phyloP scores from a whole-genome alignment of 2,888 invertebrate genomes.

The Aleiodes testaceus region DNA sequence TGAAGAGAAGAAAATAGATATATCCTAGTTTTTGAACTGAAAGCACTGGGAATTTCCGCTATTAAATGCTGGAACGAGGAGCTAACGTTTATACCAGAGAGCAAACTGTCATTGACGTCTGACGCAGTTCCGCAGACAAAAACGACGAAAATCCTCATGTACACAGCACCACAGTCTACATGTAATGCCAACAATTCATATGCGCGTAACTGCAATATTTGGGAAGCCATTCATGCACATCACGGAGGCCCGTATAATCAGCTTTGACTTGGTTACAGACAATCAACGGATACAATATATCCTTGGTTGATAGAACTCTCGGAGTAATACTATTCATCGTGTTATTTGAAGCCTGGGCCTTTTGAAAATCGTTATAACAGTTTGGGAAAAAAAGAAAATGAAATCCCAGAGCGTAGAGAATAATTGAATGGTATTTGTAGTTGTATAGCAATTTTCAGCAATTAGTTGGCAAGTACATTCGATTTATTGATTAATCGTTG shows the following conservation, averaged over 20 bases:
- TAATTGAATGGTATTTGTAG: slow-evolving; percentile 24
- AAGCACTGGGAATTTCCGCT: slow-evolving; percentile 35
- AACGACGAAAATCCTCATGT: slow-evolving; percentile 42
- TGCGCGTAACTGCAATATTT: slow-evolving; percentile 36
- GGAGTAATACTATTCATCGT: too few species aligned
- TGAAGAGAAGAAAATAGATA: neutral
- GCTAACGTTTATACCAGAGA: slow-evolving; percentile 13
- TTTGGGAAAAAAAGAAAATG: neutral
- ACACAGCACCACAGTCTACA: neutral
- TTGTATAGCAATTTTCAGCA: slow-evolving; percentile 6
- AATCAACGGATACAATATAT: neutral
- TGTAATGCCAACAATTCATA: slow-evolving; percentile 42
- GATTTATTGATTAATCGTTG: slow-evolving; percentile 30
- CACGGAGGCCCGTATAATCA: neutral
- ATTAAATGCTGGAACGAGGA: slow-evolving; percentile 13
- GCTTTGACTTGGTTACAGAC: neutral
- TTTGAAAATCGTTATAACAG: neutral
- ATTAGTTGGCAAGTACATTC: slow-evolving; percentile 4
- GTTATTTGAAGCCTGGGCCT: neutral
- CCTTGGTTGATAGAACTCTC: too few species aligned
- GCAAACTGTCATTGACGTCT: slow-evolving; percentile 40
- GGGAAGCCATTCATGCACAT: slow-evolving; percentile 36
- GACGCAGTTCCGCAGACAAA: slow-evolving; percentile 44
- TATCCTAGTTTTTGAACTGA: slow-evolving; percentile 20
- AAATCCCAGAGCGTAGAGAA: neutral